Percentiles rank a stretch among this genome's conserved stretches.
Evolutionary conservation across 2,113 vertebrate genomes (phyloP).

Genomic region (Megaceryle torquata): DNA sequence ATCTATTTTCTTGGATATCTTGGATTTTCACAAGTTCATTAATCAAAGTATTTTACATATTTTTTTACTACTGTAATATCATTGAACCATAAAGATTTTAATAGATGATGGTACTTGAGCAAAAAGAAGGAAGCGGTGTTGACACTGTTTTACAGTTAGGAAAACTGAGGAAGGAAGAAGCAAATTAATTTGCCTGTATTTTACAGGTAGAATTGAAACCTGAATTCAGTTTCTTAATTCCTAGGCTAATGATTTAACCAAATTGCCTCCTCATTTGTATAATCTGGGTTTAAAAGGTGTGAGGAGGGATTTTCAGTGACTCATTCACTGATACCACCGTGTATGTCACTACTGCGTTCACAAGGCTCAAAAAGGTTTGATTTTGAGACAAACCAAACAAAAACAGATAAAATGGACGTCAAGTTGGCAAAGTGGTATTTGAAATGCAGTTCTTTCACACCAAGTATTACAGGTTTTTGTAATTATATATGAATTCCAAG

Average conservation of each 20-base stretch:
- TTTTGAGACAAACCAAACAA: not conserved
- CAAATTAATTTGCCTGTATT: not conserved
- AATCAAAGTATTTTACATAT: not conserved
- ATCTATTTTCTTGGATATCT: not conserved
- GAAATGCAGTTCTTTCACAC: not conserved
- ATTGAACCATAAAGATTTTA: not conserved
- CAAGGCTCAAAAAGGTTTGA: not conserved
- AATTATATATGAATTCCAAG: not conserved
- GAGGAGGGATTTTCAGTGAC: not conserved
- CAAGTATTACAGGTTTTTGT: not conserved
- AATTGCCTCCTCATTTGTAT: not conserved
- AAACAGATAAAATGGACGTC: not conserved
- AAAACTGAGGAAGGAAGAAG: not conserved
- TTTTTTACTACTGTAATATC: not conserved
- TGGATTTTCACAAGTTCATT: not conserved
- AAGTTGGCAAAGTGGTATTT: not conserved
- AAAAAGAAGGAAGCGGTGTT: not conserved
- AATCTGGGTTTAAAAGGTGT: not conserved
- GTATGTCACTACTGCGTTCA: accelerated
- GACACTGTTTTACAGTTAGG: not conserved
- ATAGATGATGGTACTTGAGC: not conserved
- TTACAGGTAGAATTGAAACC: not conserved
- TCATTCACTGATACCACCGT: not conserved
- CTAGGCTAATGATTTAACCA: not conserved
- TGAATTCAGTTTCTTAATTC: not conserved